A percentile compares a stretch with the other conserved stretches of the same genome.
phyloP scores from a whole-genome alignment of 1,140 invertebrate genomes.

The Oncopeltus fasciatus region DNA sequence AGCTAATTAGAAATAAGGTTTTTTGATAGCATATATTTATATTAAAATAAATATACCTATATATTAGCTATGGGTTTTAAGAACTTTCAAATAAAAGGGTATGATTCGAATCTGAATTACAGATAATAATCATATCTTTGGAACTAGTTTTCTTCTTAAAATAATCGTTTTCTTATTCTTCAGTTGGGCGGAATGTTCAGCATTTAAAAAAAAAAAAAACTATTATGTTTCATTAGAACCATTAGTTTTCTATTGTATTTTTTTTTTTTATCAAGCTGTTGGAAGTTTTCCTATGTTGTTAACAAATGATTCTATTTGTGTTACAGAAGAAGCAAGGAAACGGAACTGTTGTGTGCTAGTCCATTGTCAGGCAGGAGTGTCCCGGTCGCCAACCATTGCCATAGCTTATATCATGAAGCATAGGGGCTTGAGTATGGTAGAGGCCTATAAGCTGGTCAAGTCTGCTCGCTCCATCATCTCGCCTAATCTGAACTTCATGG shows the following conservation, averaged over 20 bases:
- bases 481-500: constrained; percentile 95
- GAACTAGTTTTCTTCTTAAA: too few relatives aligned
- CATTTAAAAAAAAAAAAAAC: not conserved
- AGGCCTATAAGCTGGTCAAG: constrained; percentile 82
- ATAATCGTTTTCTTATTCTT: too few relatives aligned
- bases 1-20: too few relatives aligned
- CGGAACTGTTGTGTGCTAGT: constrained; percentile 68
- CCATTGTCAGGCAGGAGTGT: constrained; percentile 91
- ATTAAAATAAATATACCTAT: too few relatives aligned
- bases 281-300: not conserved
- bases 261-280: not conserved
- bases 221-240: not conserved
- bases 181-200: too few relatives aligned
- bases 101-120: too few relatives aligned
- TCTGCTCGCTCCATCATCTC: constrained; percentile 77
- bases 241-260: too few relatives aligned
- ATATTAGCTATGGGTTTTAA: too few relatives aligned
- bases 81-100: too few relatives aligned
- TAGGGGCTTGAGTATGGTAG: constrained; percentile 68
- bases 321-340: constrained; percentile 72
- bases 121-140: too few relatives aligned
- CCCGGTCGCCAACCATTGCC: constrained; percentile 82
- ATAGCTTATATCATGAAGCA: constrained; percentile 91
- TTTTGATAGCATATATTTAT: too few relatives aligned
- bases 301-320: too few relatives aligned